These are phyloP conservation scores for Sturnira hondurensis DNA, from an alignment of 2,113 vertebrate species.

Conservation along the genomic window DNA sequence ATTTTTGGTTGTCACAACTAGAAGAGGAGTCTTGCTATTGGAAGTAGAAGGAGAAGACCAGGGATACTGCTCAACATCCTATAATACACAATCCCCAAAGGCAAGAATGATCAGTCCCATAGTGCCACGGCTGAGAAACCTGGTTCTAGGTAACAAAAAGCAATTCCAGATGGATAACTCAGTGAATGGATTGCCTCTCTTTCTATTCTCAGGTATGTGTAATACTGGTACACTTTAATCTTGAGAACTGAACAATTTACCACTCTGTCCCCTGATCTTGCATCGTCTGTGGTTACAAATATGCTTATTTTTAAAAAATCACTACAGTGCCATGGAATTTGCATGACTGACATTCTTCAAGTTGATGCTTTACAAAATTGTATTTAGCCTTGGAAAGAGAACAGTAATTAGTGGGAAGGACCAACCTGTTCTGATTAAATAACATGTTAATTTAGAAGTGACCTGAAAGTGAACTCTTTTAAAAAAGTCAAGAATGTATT, in stretches of 20 bases:
- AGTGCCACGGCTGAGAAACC: background rate
- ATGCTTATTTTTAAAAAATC: slow-evolving; percentile 22
- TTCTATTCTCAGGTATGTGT: background rate
- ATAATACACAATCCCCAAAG: background rate
- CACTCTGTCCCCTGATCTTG: background rate
- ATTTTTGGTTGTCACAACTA: background rate
- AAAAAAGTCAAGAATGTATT: slow-evolving; percentile 56
- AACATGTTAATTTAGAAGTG: slow-evolving; percentile 48
- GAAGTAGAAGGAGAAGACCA: background rate
- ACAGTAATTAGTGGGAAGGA: slow-evolving; percentile 32
- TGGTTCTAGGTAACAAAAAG: background rate
- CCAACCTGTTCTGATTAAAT: slow-evolving; percentile 45
- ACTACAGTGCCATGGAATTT: background rate
- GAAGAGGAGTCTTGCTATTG: background rate
- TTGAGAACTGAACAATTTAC: background rate
- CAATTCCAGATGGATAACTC: background rate
- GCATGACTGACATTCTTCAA: background rate
- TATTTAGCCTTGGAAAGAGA: slow-evolving; percentile 43
- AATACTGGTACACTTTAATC: background rate
- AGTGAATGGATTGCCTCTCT: background rate
- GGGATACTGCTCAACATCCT: background rate
- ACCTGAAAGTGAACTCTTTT: slow-evolving; percentile 54
- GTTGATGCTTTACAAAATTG: background rate
- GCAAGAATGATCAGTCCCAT: background rate
- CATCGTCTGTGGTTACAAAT: background rate